Evolutionary conservation across 2,888 invertebrate species (phyloP).

Genomic region (Microctonus hyperodae): DNA sequence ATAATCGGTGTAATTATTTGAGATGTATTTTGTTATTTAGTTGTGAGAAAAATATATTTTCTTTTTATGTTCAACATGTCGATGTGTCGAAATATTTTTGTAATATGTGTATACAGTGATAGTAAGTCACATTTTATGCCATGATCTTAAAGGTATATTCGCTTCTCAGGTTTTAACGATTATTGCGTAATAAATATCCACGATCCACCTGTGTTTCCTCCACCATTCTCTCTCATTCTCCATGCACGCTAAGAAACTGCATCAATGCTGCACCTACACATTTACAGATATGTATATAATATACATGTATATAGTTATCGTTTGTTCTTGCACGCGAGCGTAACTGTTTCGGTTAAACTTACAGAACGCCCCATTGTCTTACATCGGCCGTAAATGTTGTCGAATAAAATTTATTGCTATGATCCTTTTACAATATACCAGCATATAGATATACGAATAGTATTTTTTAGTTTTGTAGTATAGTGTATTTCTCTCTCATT

Average conservation of each 20-base stretch:
- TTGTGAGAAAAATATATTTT: too few species aligned
- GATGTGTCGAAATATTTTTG: not conserved
- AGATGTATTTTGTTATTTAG: too few species aligned
- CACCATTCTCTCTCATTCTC: conserved; percentile 25
- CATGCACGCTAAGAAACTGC: conserved; percentile 21
- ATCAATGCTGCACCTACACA: conserved; percentile 15
- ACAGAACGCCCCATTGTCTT: conserved; percentile 57
- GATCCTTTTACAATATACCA: conserved; percentile 18
- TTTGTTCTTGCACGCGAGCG: conserved; percentile 37
- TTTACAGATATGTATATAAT: conserved; percentile 16
- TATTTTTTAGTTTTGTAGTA: conserved; percentile 23
- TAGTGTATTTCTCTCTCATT: conserved; percentile 10
- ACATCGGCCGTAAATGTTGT: conserved; percentile 52
- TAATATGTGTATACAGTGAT: not conserved
- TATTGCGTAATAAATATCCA: conserved; percentile 53
- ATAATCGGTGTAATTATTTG: too few species aligned
- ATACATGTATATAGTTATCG: conserved; percentile 11
- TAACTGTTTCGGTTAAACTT: conserved; percentile 47
- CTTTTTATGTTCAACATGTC: too few species aligned
- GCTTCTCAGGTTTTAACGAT: conserved; percentile 50
- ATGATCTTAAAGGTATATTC: conserved; percentile 21
- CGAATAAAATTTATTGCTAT: conserved; percentile 47
- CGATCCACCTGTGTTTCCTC: conserved; percentile 47
- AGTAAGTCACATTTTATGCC: not conserved
- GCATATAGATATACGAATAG: conserved; percentile 27